Percentiles rank a stretch among this genome's conserved stretches.
Conservation (phyloP, 2,113 vertebrate species). For the Hypanus sabinus region DNA sequence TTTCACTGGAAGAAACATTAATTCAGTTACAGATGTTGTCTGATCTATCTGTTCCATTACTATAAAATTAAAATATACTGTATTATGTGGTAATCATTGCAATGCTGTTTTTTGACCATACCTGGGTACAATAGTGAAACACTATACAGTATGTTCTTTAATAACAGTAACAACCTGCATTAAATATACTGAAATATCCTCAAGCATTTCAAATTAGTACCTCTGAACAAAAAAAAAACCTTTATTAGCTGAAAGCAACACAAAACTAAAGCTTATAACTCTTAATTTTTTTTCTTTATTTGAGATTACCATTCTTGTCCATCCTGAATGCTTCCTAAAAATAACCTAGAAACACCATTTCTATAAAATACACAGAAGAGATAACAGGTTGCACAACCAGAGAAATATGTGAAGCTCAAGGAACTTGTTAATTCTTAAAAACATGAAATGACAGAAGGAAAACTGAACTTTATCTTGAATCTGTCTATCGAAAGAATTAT, state of each 20-base stretch:
- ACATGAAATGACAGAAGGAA: not conserved
- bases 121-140: not conserved
- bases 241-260: not conserved
- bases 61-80: not conserved
- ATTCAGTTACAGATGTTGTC: too few relatives aligned
- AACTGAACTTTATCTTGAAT: not conserved
- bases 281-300: not conserved
- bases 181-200: too few relatives aligned
- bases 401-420: not conserved
- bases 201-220: too few relatives aligned
- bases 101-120: not conserved
- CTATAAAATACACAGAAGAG: not conserved
- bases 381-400: not conserved
- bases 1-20: too few relatives aligned
- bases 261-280: not conserved
- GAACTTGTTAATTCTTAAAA: not conserved
- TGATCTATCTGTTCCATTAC: too few relatives aligned
- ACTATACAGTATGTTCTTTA: not conserved
- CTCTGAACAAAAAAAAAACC: not conserved
- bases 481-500: not conserved
- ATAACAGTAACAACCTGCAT: too few relatives aligned
- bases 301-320: not conserved
- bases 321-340: not conserved
- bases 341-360: not conserved
- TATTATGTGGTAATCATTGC: not conserved